These are phyloP conservation scores for Dolichopus griseipennis DNA, from an alignment of 2,888 invertebrate species.

Conservation along the genomic window DNA sequence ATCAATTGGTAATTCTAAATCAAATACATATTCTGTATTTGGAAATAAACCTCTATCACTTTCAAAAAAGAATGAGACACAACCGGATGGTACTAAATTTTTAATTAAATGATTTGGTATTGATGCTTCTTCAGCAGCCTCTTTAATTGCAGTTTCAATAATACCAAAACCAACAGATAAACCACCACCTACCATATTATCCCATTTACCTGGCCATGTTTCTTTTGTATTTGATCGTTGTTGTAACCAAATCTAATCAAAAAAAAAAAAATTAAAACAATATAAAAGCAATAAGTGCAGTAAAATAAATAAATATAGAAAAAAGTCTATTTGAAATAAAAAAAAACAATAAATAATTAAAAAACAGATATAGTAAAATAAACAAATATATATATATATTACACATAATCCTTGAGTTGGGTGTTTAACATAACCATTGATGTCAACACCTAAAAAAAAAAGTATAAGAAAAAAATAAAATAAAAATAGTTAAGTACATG, in stretches of 20 bases:
- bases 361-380: not conserved
- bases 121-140: slow-evolving; percentile 90
- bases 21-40: slow-evolving; percentile 89
- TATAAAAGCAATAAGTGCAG: not conserved
- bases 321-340: slow-evolving; percentile 38
- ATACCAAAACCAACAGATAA: slow-evolving; percentile 81
- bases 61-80: slow-evolving; percentile 67
- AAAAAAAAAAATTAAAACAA: not conserved
- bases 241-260: slow-evolving; percentile 63
- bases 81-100: slow-evolving; percentile 43
- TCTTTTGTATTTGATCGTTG: slow-evolving; percentile 83
- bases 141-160: slow-evolving; percentile 82
- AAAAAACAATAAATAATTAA: too few relatives aligned
- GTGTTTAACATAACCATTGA: slow-evolving; percentile 84
- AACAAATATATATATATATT: not conserved
- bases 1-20: slow-evolving; percentile 80
- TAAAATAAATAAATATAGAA: not conserved
- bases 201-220: slow-evolving; percentile 93
- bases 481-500: not conserved
- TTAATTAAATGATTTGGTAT: slow-evolving; percentile 70
- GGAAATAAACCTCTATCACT: slow-evolving; percentile 89
- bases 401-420: slow-evolving; percentile 70
- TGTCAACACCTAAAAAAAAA: slow-evolving; percentile 57
- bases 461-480: too few relatives aligned
- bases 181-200: slow-evolving; percentile 93